Evolutionary conservation across 1,140 invertebrate species (phyloP), one percentile per base, ranked within the genome.

Genomic region (Wiebesia pumilae): DNA sequence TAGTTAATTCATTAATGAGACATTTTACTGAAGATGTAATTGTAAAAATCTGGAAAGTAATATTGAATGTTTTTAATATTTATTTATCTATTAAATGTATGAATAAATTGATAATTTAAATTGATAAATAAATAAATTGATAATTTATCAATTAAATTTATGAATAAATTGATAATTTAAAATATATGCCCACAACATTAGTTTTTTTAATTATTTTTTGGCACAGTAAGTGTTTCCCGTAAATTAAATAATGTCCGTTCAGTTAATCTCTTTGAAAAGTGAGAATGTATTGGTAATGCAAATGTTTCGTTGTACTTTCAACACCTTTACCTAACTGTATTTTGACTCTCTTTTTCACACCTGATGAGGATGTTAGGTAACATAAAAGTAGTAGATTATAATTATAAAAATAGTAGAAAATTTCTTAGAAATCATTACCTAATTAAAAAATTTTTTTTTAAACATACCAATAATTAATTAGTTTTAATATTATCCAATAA

Each of bases 271-370:
- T 62, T 62, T 62, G 3, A 27, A 27, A 62, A 62, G 24, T 79
- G 3, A 35, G 16, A 58, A 38, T n/a, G 40, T 65, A 27, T 65
- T 24, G 51, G 16, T 7, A 30, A 81, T 65, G 24, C 3, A 14
- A 40, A 33, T 65, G 21, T 85, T 62, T 62, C 33, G 67, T 85
- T 89, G 62, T 88, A 27, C 71, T 67, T 67, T 67, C 43, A 43
- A 51, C 43, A 51, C 43, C 16, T 82, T 51, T 81, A 30, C 80
- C 81, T 54, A 51, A 67, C 81, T 82, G 81, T 71, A 71, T 67
- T 40, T 82, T 82, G 81, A 82, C 81, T 67, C 43, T 69, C 81
- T 73, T 71, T 81, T 65, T 81, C 16, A 16, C 30, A 35, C n/a
- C 1, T 16, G 30, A 69, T 35, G 30, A 69, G 65, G 9, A 69